Percentiles rank a stretch among this genome's conserved stretches.
phyloP scores from a whole-genome alignment of 2,888 invertebrate species.

The Amphipyra berbera region DNA sequence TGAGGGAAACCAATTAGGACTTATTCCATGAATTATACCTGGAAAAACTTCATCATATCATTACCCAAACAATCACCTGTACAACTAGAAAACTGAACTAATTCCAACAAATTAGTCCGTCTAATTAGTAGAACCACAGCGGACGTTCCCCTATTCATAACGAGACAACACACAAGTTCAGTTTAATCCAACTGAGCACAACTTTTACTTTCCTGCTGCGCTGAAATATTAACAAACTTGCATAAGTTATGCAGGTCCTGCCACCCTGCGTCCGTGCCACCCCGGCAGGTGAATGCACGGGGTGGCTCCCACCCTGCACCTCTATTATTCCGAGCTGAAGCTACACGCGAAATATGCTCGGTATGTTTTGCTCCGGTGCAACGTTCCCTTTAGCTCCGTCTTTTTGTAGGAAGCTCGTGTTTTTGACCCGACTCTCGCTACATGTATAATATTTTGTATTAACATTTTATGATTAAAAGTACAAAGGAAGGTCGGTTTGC shows the following conservation, averaged over 20 bases:
- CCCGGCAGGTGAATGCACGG: conserved; percentile 78
- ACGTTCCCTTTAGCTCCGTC: conserved; percentile 65
- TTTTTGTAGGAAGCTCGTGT: conserved; percentile 65
- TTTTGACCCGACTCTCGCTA: conserved; percentile 55
- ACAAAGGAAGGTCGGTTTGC: conserved; percentile 44
- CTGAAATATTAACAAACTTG: conserved; percentile 87
- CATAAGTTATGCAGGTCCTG: conserved; percentile 78
- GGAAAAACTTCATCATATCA: conserved; percentile 5
- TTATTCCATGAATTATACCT: conserved; percentile 19
- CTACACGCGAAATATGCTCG: conserved; percentile 61
- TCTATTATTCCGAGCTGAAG: conserved; percentile 64
- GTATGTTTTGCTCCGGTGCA: conserved; percentile 64
- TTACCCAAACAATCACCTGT: conserved; percentile 21
- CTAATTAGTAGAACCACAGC: conserved; percentile 48
- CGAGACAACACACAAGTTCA: conserved; percentile 54
- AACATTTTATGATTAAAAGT: conserved; percentile 59
- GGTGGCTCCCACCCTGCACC: conserved; percentile 55
- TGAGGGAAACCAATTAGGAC: conserved; percentile 23
- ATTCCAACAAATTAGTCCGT: conserved; percentile 52
- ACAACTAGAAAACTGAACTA: conserved; percentile 44
- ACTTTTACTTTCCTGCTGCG: conserved; percentile 83
- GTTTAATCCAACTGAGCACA: conserved; percentile 61
- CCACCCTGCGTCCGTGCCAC: conserved; percentile 45
- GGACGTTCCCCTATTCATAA: conserved; percentile 55
- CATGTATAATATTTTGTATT: conserved; percentile 52